These are phyloP conservation scores for Metallyticus violacea DNA, from an alignment of 2,888 invertebrate species.

Conservation along the genomic window DNA sequence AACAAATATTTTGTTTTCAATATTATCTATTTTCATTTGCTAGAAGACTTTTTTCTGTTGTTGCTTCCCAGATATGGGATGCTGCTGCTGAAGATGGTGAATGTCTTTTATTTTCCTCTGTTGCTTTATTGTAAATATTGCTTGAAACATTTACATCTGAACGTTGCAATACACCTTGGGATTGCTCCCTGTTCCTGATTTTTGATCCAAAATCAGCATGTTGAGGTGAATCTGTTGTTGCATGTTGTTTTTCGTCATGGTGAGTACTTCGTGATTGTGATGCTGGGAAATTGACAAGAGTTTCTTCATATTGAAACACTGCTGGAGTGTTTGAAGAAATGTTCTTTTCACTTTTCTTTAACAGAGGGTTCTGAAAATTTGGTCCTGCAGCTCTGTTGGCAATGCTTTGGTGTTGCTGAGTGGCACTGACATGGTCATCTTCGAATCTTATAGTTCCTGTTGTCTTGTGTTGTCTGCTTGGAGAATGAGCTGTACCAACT, in stretches of 20 bases:
- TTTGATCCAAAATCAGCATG: neutral
- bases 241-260: neutral
- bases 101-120: too few species aligned
- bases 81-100: too few species aligned
- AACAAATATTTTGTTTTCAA: too few species aligned
- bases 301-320: neutral
- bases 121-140: neutral
- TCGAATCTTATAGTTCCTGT: neutral
- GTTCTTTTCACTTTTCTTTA: neutral
- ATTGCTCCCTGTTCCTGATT: neutral
- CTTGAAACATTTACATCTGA: neutral
- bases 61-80: neutral
- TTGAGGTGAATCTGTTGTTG: neutral
- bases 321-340: neutral
- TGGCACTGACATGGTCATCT: neutral
- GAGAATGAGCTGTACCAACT: neutral
- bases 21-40: neutral
- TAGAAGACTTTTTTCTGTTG: neutral
- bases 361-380: neutral
- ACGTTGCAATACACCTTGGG: neutral
- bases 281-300: neutral
- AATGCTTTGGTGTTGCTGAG: neutral
- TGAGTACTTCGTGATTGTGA: neutral
- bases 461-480: neutral
- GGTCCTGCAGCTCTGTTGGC: neutral